phyloP scores from a whole-genome alignment of 2,797 vertebrate genomes.

The Amphiprion clarkii region DNA sequence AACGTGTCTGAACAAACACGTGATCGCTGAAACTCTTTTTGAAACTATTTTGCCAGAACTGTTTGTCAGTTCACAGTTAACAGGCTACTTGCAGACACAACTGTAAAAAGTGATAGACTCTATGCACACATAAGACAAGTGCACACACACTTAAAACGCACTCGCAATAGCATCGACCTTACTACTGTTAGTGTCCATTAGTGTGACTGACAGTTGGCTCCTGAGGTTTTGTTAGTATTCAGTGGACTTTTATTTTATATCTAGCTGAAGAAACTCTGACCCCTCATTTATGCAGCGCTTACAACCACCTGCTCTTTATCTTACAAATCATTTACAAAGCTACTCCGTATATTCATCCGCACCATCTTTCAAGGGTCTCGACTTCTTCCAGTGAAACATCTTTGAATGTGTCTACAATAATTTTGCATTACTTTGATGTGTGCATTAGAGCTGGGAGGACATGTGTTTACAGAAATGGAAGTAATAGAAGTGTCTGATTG shows the following conservation, averaged over 20 bases:
- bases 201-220: slow-evolving; percentile 64
- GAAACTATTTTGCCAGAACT: slow-evolving; percentile 64
- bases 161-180: slow-evolving; percentile 34
- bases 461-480: slow-evolving; percentile 38
- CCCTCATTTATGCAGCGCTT: slow-evolving; percentile 40
- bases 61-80: slow-evolving; percentile 19
- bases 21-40: slow-evolving; percentile 47
- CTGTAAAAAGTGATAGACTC: not conserved
- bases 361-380: not conserved
- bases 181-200: slow-evolving; percentile 66
- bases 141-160: not conserved
- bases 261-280: slow-evolving; percentile 29
- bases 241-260: slow-evolving; percentile 20
- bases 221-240: slow-evolving; percentile 56
- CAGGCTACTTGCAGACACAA: not conserved
- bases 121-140: not conserved
- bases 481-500: slow-evolving; percentile 36
- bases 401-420: not conserved
- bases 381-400: not conserved
- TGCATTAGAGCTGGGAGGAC: slow-evolving; percentile 25
- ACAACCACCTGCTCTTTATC: not conserved
- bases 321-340: slow-evolving; percentile 39
- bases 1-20: not conserved
- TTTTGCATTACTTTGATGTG: slow-evolving; percentile 24
- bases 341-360: slow-evolving; percentile 19